phyloP scores from a whole-genome alignment of 2,888 invertebrate species.

The Hypercompe scribonia region DNA sequence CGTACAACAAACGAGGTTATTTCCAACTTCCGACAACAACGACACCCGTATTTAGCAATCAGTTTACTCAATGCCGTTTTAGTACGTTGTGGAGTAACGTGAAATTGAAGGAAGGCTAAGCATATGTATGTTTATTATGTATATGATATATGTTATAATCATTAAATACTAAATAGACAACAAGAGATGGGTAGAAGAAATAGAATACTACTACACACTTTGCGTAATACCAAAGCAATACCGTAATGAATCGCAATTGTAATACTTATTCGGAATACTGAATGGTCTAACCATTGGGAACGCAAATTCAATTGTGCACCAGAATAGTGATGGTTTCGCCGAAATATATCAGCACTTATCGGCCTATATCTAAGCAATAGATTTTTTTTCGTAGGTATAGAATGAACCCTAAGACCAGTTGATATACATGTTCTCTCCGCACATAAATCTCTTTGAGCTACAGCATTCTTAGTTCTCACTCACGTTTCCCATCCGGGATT shows the following conservation, averaged over 20 bases:
- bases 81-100: constrained; percentile 31
- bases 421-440: too few relatives aligned
- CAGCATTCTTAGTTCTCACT: too few relatives aligned
- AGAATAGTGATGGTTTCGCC: too few relatives aligned
- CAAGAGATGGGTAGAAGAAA: neutral
- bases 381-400: too few relatives aligned
- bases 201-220: neutral
- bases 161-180: neutral
- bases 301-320: too few relatives aligned
- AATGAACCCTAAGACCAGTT: too few relatives aligned
- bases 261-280: neutral
- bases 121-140: neutral
- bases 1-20: constrained; percentile 54
- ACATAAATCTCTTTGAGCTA: too few relatives aligned
- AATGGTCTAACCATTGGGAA: neutral
- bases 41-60: constrained; percentile 49
- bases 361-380: too few relatives aligned
- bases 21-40: constrained; percentile 54
- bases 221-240: neutral
- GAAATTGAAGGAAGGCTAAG: constrained; percentile 23
- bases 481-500: too few relatives aligned
- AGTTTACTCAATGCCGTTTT: constrained; percentile 43
- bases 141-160: neutral
- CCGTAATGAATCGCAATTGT: neutral
- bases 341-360: too few relatives aligned